phyloP scores from a whole-genome alignment of 1,140 invertebrate species.

The Ceratina calcarata region DNA sequence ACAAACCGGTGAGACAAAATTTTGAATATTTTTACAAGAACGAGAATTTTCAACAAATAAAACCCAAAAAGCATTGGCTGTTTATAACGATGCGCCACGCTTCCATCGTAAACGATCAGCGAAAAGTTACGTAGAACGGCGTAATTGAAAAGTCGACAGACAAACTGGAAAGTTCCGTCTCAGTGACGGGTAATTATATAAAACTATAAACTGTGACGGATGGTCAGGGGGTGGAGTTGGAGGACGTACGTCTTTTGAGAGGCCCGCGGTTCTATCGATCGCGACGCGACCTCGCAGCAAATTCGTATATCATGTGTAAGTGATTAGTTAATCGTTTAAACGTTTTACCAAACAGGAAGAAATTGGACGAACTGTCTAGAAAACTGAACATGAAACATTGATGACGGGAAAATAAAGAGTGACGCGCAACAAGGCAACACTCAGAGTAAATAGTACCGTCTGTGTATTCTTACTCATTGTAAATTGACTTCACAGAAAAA shows the following conservation, averaged over 20 bases:
- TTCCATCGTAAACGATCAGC: slow-evolving; percentile 14
- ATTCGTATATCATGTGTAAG: background rate
- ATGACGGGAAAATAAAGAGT: background rate
- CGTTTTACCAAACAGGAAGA: background rate
- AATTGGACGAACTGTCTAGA: background rate
- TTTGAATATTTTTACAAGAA: too few species aligned
- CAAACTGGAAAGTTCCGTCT: background rate
- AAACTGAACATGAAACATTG: too few species aligned
- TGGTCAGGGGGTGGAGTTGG: background rate
- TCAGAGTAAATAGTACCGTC: too few species aligned
- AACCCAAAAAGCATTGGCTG: background rate
- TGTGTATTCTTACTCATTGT: too few species aligned
- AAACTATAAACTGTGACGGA: background rate
- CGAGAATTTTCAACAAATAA: too few species aligned
- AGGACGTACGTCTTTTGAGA: background rate
- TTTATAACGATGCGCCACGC: background rate
- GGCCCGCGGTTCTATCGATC: background rate
- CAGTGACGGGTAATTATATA: background rate
- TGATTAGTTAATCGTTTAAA: background rate
- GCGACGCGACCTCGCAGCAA: background rate
- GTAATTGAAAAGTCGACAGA: slow-evolving; percentile 25
- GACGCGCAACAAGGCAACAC: too few species aligned
- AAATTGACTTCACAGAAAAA: too few species aligned
- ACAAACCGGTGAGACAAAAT: too few species aligned
- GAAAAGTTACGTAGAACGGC: background rate